Base-by-base conservation (phyloP, 2,113 vertebrate species). In the Saccopteryx bilineata region DNA sequence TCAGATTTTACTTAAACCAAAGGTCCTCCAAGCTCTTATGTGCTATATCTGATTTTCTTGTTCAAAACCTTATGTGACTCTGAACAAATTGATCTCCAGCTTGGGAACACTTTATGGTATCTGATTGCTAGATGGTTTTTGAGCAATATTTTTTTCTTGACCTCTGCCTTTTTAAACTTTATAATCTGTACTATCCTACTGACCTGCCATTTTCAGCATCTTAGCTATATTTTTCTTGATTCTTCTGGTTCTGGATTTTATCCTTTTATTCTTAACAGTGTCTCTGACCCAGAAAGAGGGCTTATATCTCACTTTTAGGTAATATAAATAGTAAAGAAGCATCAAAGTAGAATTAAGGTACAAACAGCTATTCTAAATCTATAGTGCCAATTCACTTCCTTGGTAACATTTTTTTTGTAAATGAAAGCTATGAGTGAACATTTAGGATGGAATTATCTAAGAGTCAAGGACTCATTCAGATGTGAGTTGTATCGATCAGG, bases 31-130 rank as follows among this genome's bases (percentile, higher is more conserved):
- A 93, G 94, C 65, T 79, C 31, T 28, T 83, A 15, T 86, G 31
- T 90, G 15, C 17, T 75, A 0, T 87, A 71, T 66, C 23, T 80
- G 56, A 95, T 93, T 83, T 50, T 87, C 23, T 93, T 82, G 5
- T 83, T 39, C 69, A 80, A 75, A 88, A 90, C 4, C 31, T 97
- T 94, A 89, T 86, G 83, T 91, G 63, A 87, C 68, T 95, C 72
- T 95, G 24, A 60, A 14, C 52, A 84, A 83, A 61, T 23, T 83
- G 71, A 91, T n/a, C 60, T 54, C 28, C 0, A 19, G 13, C 21
- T 81, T 69, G 24, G 60, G 19, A n/a, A 61, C 39, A 63, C 28
- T 93, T 89, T 14, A 54, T 56, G 17, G n/a, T 65, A 10, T 50
- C 69, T 94, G 63, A 89, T 60, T 80, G 50, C 60, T 80, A 5